Conservation (phyloP, 1,140 invertebrate species). For the Leptinotarsa lineolata region DNA sequence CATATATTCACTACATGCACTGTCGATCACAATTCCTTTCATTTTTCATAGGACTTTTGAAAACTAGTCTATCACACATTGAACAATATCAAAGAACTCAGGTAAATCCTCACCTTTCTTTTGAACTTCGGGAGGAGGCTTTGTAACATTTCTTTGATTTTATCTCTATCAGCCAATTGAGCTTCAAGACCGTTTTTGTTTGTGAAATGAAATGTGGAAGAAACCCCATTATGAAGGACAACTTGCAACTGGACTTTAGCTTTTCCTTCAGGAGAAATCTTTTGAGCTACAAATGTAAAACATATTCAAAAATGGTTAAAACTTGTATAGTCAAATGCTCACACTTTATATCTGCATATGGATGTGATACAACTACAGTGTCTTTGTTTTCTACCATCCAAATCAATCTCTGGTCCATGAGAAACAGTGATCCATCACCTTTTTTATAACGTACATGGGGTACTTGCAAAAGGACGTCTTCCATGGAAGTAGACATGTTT, state of each 20-base stretch:
- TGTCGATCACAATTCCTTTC: too few relatives aligned
- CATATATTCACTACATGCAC: too few relatives aligned
- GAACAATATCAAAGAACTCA: background rate
- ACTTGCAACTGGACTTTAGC: constrained; percentile 99
- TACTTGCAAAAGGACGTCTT: constrained; percentile 92
- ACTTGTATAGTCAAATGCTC: constrained; percentile 51
- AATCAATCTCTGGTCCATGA: constrained; percentile 93
- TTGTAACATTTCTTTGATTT: constrained; percentile 91
- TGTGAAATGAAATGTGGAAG: constrained; percentile 97
- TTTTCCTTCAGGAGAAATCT: constrained; percentile 98
- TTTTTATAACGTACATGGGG: constrained; percentile 94
- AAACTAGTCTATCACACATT: too few relatives aligned
- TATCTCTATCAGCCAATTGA: constrained; percentile 88
- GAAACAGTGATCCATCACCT: constrained; percentile 91
- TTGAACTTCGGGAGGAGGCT: constrained; percentile 94
- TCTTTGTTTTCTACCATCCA: constrained; percentile 95
- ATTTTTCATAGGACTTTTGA: too few relatives aligned
- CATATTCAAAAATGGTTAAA: constrained; percentile 13
- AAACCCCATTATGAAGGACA: constrained; percentile 89
- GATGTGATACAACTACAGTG: constrained; percentile 88
- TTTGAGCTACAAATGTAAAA: constrained; percentile 77
- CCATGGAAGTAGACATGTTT: constrained; percentile 79
- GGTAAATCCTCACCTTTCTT: constrained; percentile 64
- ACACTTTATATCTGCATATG: constrained; percentile 97
- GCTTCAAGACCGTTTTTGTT: constrained; percentile 80